Base-by-base conservation (phyloP, 2,888 invertebrate species). In the Baronia brevicornis region DNA sequence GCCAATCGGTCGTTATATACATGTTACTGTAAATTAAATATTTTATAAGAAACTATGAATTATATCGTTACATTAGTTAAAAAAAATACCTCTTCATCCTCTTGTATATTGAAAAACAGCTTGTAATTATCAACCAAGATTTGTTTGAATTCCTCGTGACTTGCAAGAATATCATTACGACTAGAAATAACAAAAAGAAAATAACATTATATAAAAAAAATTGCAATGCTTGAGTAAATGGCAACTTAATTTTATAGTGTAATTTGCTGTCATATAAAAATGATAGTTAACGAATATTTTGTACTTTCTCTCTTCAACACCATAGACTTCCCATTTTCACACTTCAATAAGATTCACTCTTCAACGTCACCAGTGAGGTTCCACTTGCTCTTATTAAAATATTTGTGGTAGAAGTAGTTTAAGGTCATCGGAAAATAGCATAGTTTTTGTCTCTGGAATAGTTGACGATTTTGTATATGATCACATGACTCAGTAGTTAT, bases 91-190 rank as follows among this genome's bases (percentile, higher is more conserved):
- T 79, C 72, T 37, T 64, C 70, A 15, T 85, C 84, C 0, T 85
- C 79, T 35, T 82, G 60, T 21, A 90, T 79, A 51, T 92, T 89
- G 48, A 91, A 90, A 51, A 91, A 91, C 3, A 93, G 57, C 33
- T 87, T 87, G 45, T 89, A 90, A 66, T 94, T 93, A 2, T 88
- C 79, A 13, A 77, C 73, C 39, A 93, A 72, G 7, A 90, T 70
- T 3, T 77, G 58, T 38, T 84, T 60, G 19, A 93, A 86, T 35
- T 90, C 86, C 3, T 64, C 62, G 13, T 88, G 87, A 9, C 90
- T 87, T 0, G 60, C 60, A 1, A 69, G 34, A 14, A 87, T 87
- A 15, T 64, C 57, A 1, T 59, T 42, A n/a, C 74, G 67, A 29
- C 84, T 84, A n/a, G 54, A 12, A 58, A 57, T 39, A 39, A 22